Conservation (phyloP, 2,113 vertebrate genomes). For the Tauraco erythrolophus region DNA sequence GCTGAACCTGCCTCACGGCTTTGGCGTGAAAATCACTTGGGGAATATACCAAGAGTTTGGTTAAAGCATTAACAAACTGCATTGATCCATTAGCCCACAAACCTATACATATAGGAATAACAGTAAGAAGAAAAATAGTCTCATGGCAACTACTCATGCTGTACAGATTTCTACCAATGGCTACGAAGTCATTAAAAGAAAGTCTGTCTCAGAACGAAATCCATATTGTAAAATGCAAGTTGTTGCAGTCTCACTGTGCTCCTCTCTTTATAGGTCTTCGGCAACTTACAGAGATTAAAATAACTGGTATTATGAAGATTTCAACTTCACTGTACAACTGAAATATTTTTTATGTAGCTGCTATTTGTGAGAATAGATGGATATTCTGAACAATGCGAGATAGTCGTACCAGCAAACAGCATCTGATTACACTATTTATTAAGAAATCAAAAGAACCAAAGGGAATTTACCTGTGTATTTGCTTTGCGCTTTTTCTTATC, state of each 20-base stretch:
- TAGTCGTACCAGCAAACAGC: background rate
- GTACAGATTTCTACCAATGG: background rate
- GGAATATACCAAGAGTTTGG: background rate
- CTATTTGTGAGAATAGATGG: background rate
- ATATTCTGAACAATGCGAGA: background rate
- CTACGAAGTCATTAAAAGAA: constrained; percentile 1
- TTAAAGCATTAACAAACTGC: background rate
- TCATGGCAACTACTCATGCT: background rate
- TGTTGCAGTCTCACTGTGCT: background rate
- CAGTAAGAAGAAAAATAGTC: background rate
- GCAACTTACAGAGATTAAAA: background rate
- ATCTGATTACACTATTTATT: background rate
- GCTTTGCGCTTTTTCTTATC: constrained; percentile 89
- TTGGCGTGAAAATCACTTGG: background rate
- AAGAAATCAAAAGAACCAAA: background rate
- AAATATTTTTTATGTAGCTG: background rate
- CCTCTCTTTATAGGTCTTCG: background rate
- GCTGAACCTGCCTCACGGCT: background rate
- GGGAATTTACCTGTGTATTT: constrained; percentile 79
- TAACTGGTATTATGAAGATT: background rate
- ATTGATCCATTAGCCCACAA: background rate
- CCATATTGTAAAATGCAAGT: background rate
- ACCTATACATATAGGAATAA: background rate
- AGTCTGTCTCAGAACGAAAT: constrained; percentile 12
- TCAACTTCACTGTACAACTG: background rate